These are phyloP conservation scores for Drosophila oshimai DNA, from an alignment of 1,140 invertebrate species.

Conservation along the genomic window DNA sequence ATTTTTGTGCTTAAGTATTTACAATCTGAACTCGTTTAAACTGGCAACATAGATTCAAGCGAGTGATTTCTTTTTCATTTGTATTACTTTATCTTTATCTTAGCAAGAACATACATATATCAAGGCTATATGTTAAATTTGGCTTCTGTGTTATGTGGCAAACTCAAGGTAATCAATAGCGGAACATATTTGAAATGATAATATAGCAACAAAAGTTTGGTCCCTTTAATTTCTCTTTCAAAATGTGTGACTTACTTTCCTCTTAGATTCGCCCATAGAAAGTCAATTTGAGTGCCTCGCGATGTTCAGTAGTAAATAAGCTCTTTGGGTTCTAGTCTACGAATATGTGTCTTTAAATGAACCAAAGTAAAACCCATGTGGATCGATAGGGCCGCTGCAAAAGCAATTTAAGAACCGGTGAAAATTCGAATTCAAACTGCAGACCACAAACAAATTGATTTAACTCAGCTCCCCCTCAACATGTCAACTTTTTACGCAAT, in stretches of 20 bases:
- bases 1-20: constrained; percentile 30
- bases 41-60: constrained; percentile 9
- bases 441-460: constrained; percentile 26
- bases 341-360: not conserved
- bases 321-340: constrained; percentile 26
- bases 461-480: not conserved
- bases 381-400: not conserved
- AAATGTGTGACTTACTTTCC: constrained; percentile 1
- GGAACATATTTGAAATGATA: constrained; percentile 1
- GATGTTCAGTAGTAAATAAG: constrained; percentile 39
- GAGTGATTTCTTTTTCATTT: constrained; percentile 1
- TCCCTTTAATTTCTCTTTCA: constrained; percentile 44
- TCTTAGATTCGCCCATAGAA: too few relatives aligned
- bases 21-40: constrained; percentile 2
- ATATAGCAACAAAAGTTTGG: constrained; percentile 59
- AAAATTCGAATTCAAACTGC: not conserved
- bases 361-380: not conserved
- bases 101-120: constrained; percentile 32
- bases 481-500: constrained; percentile 8
- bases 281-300: constrained; percentile 2
- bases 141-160: constrained; percentile 1
- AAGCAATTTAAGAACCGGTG: not conserved
- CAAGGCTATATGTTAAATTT: constrained; percentile 67
- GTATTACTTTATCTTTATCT: constrained; percentile 1
- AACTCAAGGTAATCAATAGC: constrained; percentile 1